These are phyloP conservation scores for Tetragnatha versicolor DNA, from an alignment of 1,140 invertebrate genomes.

Conservation along the genomic window DNA sequence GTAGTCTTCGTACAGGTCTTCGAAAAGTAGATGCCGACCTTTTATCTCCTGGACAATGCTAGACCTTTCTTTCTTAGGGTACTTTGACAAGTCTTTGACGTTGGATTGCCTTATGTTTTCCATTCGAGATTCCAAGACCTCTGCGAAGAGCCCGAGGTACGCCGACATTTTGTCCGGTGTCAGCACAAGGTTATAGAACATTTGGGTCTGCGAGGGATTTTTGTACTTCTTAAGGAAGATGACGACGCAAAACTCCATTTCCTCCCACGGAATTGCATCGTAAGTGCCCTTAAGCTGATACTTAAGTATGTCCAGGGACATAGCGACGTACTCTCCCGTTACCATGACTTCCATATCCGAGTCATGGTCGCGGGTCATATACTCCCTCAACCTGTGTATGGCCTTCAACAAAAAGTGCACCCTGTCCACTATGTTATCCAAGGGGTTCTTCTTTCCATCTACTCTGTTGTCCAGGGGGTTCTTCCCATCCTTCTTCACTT, in stretches of 20 bases:
- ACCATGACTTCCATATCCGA: background rate
- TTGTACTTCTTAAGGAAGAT: background rate
- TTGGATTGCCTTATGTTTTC: no score
- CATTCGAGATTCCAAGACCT: no score
- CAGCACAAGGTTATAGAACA: no score
- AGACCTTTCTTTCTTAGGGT: background rate
- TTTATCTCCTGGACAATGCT: background rate
- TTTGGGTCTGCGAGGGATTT: background rate
- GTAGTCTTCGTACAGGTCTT: no score
- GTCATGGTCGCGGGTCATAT: background rate
- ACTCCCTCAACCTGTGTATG: background rate
- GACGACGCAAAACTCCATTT: constrained; percentile 31
- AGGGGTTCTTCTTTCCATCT: background rate
- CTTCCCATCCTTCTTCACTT: no score
- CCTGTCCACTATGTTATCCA: background rate
- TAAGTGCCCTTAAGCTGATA: constrained; percentile 7
- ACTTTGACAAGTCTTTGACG: background rate
- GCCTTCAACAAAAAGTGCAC: background rate
- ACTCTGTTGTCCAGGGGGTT: no score
- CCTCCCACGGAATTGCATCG: constrained; percentile 31
- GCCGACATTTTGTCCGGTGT: no score
- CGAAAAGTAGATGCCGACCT: no score
- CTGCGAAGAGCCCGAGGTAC: no score
- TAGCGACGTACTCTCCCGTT: background rate
- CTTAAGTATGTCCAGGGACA: constrained; percentile 20